phyloP scores from a whole-genome alignment of 2,797 vertebrate species.

The Galago senegalensis region DNA sequence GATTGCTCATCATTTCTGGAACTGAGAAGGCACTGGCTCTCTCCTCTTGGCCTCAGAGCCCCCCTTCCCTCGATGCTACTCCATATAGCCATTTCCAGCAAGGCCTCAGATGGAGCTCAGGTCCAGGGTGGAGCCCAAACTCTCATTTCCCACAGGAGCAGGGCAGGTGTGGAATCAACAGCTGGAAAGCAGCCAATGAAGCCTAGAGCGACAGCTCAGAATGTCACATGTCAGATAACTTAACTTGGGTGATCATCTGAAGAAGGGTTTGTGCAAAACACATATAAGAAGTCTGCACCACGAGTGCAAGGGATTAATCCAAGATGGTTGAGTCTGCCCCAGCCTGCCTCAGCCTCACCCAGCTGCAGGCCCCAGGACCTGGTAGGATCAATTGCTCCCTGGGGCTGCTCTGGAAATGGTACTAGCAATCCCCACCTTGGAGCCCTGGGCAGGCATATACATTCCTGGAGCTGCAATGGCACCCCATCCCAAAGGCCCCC shows the following conservation, averaged over 20 bases:
- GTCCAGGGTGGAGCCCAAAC: constrained; percentile 61
- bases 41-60: not conserved
- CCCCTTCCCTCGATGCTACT: not conserved
- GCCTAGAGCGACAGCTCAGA: constrained; percentile 55
- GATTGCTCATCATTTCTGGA: constrained; percentile 73
- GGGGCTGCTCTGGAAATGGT: not conserved
- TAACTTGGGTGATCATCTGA: constrained; percentile 65
- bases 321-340: not conserved
- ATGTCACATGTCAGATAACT: constrained; percentile 53
- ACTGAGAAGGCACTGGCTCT: constrained; percentile 59
- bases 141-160: constrained; percentile 35
- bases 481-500: not conserved
- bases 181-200: constrained; percentile 72
- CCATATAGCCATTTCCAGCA: not conserved
- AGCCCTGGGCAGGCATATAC: not conserved
- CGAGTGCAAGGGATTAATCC: constrained; percentile 14
- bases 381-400: not conserved
- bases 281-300: not conserved
- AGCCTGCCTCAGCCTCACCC: constrained; percentile 26
- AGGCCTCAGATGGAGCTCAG: constrained; percentile 37
- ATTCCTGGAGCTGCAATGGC: not conserved
- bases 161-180: constrained; percentile 57
- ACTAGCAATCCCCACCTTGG: not conserved
- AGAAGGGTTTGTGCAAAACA: constrained; percentile 47
- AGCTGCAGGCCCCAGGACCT: not conserved